These are phyloP conservation scores for Meloidogyne chitwoodi DNA, from an alignment of 1,140 invertebrate genomes.

Conservation along the genomic window DNA sequence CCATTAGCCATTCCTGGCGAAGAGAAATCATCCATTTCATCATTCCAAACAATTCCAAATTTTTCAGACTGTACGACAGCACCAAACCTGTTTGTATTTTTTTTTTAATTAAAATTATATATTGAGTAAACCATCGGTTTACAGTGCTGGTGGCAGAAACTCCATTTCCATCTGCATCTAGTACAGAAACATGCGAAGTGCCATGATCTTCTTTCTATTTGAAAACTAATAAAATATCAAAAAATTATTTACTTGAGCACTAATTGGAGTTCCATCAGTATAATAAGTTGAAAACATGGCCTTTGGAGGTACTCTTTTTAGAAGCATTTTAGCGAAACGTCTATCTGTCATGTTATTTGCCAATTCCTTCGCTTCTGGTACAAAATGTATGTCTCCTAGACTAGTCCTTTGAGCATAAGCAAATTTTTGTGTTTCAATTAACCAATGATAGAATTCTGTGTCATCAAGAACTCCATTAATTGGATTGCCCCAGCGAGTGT, in stretches of 20 bases:
- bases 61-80: conserved; percentile 63
- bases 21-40: conserved; percentile 69
- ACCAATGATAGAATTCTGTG: conserved; percentile 72
- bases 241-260: neutral
- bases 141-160: conserved; percentile 85
- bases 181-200: conserved; percentile 81
- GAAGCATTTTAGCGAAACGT: conserved; percentile 9
- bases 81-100: conserved; percentile 65
- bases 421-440: conserved; percentile 85
- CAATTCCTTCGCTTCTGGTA: conserved; percentile 65
- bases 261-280: conserved; percentile 10
- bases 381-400: conserved; percentile 76
- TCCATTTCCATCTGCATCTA: conserved; percentile 83
- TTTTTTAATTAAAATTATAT: neutral
- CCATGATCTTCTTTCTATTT: conserved; percentile 64
- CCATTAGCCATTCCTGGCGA: conserved; percentile 55
- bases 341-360: conserved; percentile 51
- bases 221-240: neutral
- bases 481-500: conserved; percentile 35
- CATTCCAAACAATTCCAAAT: conserved; percentile 86
- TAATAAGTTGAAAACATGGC: conserved; percentile 44
- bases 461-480: conserved; percentile 42
- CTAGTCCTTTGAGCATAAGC: conserved; percentile 78
- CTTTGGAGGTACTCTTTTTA: conserved; percentile 37
- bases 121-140: conserved; percentile 70